phyloP scores from a whole-genome alignment of 2,113 vertebrate species.

The Ammospiza caudacuta region DNA sequence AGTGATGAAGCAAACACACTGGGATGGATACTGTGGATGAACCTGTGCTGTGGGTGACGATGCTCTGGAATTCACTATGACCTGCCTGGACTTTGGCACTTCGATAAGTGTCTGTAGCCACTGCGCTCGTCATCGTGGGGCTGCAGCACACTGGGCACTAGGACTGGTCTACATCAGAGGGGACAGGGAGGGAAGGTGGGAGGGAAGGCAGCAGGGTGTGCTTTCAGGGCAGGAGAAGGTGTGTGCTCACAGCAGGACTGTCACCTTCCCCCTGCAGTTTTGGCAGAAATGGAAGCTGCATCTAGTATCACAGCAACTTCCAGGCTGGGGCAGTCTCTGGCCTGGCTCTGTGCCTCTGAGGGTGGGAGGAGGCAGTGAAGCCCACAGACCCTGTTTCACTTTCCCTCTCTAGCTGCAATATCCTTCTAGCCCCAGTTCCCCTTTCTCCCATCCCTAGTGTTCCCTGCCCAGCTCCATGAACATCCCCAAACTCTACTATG shows the following conservation, averaged over 20 bases:
- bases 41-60: background rate
- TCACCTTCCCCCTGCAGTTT: background rate
- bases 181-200: fast-evolving
- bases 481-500: background rate
- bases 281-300: background rate
- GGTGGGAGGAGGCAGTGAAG: background rate
- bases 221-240: background rate
- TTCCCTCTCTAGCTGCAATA: background rate
- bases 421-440: background rate
- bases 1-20: background rate
- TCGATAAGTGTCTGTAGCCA: background rate
- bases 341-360: background rate
- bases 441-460: fast-evolving
- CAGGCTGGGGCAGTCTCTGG: background rate
- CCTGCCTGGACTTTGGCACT: background rate
- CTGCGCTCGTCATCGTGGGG: fast-evolving
- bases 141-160: background rate
- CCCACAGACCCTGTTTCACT: background rate
- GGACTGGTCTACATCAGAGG: background rate
- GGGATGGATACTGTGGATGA: background rate
- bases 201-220: background rate
- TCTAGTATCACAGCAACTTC: background rate
- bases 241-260: background rate
- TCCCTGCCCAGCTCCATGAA: background rate
- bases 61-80: background rate